These are phyloP conservation scores for Melanotaenia pygmaea DNA, from an alignment of 2,797 vertebrate genomes.

Conservation along the genomic window DNA sequence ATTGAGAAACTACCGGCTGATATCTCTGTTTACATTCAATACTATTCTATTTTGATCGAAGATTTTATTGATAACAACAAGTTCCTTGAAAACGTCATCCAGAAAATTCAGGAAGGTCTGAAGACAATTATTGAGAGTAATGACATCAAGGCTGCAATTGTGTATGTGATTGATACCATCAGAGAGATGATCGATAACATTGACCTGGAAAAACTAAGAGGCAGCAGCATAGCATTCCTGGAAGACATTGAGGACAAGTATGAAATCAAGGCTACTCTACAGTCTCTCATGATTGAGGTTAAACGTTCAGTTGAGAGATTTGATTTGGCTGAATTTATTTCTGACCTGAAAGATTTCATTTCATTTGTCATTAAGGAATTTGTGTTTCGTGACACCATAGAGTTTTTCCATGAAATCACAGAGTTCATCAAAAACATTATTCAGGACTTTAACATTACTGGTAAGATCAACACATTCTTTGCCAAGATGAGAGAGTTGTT, in stretches of 20 bases:
- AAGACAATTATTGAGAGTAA: slow-evolving; percentile 83
- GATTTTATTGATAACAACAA: slow-evolving; percentile 39
- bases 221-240: slow-evolving; percentile 80
- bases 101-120: slow-evolving; percentile 81
- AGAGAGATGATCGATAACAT: slow-evolving; percentile 73
- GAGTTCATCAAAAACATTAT: slow-evolving; percentile 70
- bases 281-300: slow-evolving; percentile 71
- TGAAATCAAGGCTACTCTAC: slow-evolving; percentile 76
- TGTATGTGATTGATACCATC: slow-evolving; percentile 79
- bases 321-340: slow-evolving; percentile 71
- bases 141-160: slow-evolving; percentile 76
- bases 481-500: slow-evolving; percentile 71
- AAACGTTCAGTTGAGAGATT: slow-evolving; percentile 77
- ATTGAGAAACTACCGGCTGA: slow-evolving; percentile 68
- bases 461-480: slow-evolving; percentile 81
- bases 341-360: slow-evolving; percentile 68
- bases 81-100: slow-evolving; percentile 78
- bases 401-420: slow-evolving; percentile 70
- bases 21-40: slow-evolving; percentile 70
- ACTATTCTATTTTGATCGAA: slow-evolving; percentile 59
- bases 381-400: slow-evolving; percentile 18
- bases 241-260: slow-evolving; percentile 82
- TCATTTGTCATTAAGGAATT: too few relatives aligned
- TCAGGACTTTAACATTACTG: slow-evolving; percentile 81
- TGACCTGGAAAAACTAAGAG: slow-evolving; percentile 81